A percentile compares a stretch with the other conserved stretches of the same genome.
These are phyloP conservation scores for Lerista edwardsae DNA, from an alignment of 2,797 vertebrate genomes.

Conservation along the genomic window DNA sequence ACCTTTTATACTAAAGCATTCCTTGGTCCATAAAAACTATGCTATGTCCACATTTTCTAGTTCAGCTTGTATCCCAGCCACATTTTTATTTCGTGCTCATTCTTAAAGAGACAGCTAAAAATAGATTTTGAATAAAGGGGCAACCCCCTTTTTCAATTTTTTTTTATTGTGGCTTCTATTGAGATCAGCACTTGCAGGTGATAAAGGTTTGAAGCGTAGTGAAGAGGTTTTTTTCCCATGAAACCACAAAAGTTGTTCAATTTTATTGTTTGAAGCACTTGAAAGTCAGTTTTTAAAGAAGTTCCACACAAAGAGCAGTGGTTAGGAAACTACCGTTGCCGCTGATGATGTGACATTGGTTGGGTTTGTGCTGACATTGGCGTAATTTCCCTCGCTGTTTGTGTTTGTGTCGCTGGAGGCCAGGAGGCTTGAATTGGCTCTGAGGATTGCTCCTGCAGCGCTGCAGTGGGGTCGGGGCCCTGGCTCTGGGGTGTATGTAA, in stretches of 20 bases:
- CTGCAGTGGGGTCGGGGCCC: constrained; percentile 97
- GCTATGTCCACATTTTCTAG: constrained; percentile 89
- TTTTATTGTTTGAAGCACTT: constrained; percentile 82
- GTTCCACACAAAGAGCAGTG: constrained; percentile 74
- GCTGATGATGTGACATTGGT: constrained; percentile 91
- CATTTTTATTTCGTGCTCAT: constrained; percentile 84
- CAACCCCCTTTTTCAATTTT: constrained; percentile 60
- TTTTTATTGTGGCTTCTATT: constrained; percentile 87
- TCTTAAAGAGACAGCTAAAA: constrained; percentile 79
- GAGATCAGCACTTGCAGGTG: constrained; percentile 79
- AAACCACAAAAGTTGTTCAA: constrained; percentile 82
- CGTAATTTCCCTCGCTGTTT: constrained; percentile 84
- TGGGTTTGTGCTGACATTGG: constrained; percentile 84
- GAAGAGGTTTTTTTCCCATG: constrained; percentile 80
- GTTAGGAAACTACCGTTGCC: constrained; percentile 96
- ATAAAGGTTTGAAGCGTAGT: constrained; percentile 72
- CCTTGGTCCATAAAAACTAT: constrained; percentile 99
- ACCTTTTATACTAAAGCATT: constrained; percentile 99
- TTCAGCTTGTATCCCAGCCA: constrained; percentile 83
- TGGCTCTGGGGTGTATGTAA: constrained; percentile 98
- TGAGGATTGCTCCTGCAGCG: constrained; percentile 95
- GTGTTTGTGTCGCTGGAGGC: constrained; percentile 80
- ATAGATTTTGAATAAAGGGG: constrained; percentile 79
- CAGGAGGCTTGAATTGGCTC: constrained; percentile 89
- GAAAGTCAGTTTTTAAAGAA: constrained; percentile 80